Conservation (phyloP, 2,113 vertebrate species). For the Calidris pugnax region DNA sequence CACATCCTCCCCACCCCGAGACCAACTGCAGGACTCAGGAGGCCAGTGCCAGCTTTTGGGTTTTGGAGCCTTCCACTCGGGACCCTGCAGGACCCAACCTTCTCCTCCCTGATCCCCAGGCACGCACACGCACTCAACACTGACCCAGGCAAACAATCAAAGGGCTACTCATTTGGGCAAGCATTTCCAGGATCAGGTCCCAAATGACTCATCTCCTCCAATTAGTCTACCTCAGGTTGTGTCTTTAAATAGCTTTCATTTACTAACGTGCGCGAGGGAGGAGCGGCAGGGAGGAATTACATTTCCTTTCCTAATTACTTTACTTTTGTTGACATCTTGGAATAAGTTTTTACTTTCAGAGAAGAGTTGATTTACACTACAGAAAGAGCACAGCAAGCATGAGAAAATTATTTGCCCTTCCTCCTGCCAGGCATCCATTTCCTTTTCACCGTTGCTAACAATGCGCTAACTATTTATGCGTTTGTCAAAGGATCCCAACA, state of each 20-base stretch:
- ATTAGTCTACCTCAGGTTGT: constrained; percentile 40
- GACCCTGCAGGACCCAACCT: background rate
- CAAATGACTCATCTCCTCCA: constrained; percentile 53
- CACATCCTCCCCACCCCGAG: background rate
- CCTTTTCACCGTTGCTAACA: constrained; percentile 64
- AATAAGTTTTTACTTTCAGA: constrained; percentile 67
- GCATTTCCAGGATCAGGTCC: constrained; percentile 56
- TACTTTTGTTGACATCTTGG: constrained; percentile 57
- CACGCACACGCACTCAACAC: background rate
- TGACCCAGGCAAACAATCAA: constrained; percentile 25
- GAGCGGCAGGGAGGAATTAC: constrained; percentile 48
- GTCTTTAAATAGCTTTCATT: constrained; percentile 61
- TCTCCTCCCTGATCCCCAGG: background rate
- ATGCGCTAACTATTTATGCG: constrained; percentile 69
- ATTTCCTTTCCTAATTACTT: constrained; percentile 65
- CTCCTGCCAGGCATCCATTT: constrained; percentile 65
- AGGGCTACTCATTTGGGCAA: constrained; percentile 22
- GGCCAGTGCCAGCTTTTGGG: rapidly evolving
- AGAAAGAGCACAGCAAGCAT: constrained; percentile 66
- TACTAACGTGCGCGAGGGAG: background rate
- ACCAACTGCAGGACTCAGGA: background rate
- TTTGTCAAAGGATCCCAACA: constrained; percentile 54
- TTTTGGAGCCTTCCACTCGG: background rate
- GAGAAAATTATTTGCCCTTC: constrained; percentile 73
- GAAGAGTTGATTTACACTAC: constrained; percentile 63